Conservation (phyloP, 2,888 invertebrate species). For the Euspilapteryx auroguttella region DNA sequence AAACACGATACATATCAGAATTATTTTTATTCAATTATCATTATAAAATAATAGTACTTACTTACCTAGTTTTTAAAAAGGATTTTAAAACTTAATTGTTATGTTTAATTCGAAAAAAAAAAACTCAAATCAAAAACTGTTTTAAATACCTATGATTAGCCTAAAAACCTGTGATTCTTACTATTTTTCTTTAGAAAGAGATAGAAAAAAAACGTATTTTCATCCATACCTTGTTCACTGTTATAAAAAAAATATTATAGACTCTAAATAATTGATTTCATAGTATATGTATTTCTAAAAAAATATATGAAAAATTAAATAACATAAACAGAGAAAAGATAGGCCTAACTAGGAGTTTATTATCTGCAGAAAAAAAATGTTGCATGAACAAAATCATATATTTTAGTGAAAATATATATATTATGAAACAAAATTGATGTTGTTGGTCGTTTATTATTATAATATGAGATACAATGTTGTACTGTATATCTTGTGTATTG, state of each 20-base stretch:
- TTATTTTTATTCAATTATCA: constrained; percentile 9
- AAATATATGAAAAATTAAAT: no score
- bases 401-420: constrained; percentile 7
- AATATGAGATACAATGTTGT: constrained; percentile 21
- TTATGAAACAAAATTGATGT: no score
- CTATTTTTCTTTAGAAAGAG: no score
- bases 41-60: no score
- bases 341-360: no score
- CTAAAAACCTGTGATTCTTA: constrained; percentile 29
- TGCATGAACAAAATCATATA: constrained; percentile 1
- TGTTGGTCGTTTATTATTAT: constrained; percentile 19
- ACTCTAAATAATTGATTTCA: no score
- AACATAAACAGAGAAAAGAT: no score
- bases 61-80: constrained; percentile 2
- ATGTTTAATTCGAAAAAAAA: no score
- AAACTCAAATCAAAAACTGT: no score
- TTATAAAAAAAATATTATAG: constrained; percentile 51
- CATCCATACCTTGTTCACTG: constrained; percentile 25
- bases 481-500: constrained; percentile 30
- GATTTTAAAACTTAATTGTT: no score
- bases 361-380: no score
- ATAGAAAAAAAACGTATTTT: constrained; percentile 33
- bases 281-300: no score
- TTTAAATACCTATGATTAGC: constrained; percentile 18
- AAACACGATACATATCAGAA: constrained; percentile 37